phyloP scores from a whole-genome alignment of 2,888 invertebrate genomes.

The Clitarchus hookeri region DNA sequence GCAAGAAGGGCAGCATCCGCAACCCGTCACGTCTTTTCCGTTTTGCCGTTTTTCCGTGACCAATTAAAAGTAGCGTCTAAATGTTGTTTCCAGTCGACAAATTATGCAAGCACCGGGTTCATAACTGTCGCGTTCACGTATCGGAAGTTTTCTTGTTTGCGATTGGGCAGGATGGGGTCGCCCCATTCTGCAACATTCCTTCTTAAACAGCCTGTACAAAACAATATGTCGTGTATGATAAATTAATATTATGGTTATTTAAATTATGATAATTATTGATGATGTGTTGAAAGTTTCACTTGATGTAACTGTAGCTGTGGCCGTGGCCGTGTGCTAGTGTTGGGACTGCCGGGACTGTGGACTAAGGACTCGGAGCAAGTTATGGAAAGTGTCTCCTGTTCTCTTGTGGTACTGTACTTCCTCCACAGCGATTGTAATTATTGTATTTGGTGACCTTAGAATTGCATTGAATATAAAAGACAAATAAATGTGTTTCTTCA shows the following conservation, averaged over 20 bases:
- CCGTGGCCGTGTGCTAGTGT: constrained; percentile 3
- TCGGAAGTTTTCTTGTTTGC: constrained; percentile 40
- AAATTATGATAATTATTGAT: not conserved
- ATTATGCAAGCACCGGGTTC: constrained; percentile 11
- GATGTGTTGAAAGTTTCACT: not conserved
- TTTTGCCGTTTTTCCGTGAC: constrained; percentile 20
- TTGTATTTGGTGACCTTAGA: constrained; percentile 56
- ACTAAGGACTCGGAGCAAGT: not conserved
- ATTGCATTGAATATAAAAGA: constrained; percentile 64
- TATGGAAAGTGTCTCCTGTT: not conserved
- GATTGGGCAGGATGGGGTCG: constrained; percentile 39
- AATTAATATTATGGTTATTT: constrained; percentile 7
- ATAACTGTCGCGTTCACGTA: constrained; percentile 40
- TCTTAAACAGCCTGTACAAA: constrained; percentile 41
- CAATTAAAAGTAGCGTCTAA: constrained; percentile 25
- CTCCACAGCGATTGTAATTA: constrained; percentile 42
- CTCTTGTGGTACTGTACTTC: constrained; percentile 37
- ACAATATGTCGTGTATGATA: constrained; percentile 23
- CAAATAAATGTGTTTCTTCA: constrained; percentile 71
- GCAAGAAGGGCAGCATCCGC: constrained; percentile 31
- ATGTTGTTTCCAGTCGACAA: constrained; percentile 28
- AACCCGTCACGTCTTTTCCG: not conserved
- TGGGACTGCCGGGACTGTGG: not conserved
- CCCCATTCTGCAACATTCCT: constrained; percentile 44
- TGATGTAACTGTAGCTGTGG: not conserved